phyloP scores from a whole-genome alignment of 1,140 invertebrate species.

The Trigoniulus corallinus region DNA sequence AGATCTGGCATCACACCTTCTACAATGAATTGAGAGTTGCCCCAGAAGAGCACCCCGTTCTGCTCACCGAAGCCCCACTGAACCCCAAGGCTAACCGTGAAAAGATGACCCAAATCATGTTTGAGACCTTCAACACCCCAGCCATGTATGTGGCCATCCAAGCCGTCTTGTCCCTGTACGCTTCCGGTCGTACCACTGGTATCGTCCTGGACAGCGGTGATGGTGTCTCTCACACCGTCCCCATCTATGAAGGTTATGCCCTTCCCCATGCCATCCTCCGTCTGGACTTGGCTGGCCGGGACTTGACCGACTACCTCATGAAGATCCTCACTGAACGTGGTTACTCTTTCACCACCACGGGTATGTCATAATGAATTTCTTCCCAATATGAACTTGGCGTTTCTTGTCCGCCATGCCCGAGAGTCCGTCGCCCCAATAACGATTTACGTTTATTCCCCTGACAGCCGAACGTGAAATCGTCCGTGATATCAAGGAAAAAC shows the following conservation, averaged over 20 bases:
- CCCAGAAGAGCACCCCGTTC: constrained; percentile 82
- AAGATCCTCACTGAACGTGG: constrained; percentile 32
- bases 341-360: constrained; percentile 31
- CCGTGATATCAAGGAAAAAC: constrained; percentile 82
- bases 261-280: constrained; percentile 35
- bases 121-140: no score
- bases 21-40: no score
- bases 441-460: neutral
- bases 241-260: constrained; percentile 62
- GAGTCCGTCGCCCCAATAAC: no score
- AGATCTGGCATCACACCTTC: no score
- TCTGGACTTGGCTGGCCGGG: constrained; percentile 35
- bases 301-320: constrained; percentile 37
- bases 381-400: no score
- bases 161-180: constrained; percentile 67
- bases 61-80: constrained; percentile 79
- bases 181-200: constrained; percentile 80
- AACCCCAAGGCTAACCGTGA: constrained; percentile 76
- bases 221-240: constrained; percentile 75
- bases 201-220: constrained; percentile 76
- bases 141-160: no score
- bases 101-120: constrained; percentile 58
- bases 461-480: constrained; percentile 77
- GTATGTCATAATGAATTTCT: constrained; percentile 13
- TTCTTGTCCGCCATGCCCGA: no score